Conservation (phyloP, 2,797 vertebrate species). For the Sebastes minor region DNA sequence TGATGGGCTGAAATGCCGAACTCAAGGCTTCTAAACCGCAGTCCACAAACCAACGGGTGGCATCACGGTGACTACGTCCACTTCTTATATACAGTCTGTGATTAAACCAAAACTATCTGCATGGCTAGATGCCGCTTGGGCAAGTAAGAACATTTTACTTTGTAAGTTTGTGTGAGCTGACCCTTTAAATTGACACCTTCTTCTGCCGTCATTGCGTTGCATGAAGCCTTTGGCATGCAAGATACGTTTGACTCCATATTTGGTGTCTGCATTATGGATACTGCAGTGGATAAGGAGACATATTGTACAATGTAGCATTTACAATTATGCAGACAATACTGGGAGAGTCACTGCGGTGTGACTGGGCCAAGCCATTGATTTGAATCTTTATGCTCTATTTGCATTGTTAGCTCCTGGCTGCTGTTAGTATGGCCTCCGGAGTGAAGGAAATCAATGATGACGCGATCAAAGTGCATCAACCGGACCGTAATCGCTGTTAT, state of each 20-base stretch:
- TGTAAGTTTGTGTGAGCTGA: conserved; percentile 25
- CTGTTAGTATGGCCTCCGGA: conserved; percentile 15
- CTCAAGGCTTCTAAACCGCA: too few relatives aligned
- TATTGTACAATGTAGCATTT: not conserved
- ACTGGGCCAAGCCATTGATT: conserved; percentile 62
- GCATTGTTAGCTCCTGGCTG: conserved; percentile 27
- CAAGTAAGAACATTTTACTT: not conserved
- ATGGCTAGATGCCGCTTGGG: not conserved
- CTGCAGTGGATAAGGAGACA: conserved; percentile 5
- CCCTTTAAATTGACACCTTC: conserved; percentile 7
- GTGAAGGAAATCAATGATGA: conserved; percentile 37
- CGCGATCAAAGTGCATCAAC: not conserved
- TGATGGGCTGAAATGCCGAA: too few relatives aligned
- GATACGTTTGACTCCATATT: not conserved
- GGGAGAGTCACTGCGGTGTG: conserved; percentile 35
- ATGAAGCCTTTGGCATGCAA: conserved; percentile 19
- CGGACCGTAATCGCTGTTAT: not conserved
- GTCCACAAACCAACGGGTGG: too few relatives aligned
- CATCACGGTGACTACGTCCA: too few relatives aligned
- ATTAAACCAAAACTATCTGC: not conserved
- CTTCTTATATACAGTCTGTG: too few relatives aligned
- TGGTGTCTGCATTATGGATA: conserved; percentile 10
- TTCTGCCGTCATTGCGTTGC: not conserved
- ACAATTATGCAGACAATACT: not conserved
- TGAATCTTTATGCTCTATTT: conserved; percentile 68